Evolutionary conservation across 2,888 invertebrate genomes (phyloP).

Genomic region (Cataglyphis livida): DNA sequence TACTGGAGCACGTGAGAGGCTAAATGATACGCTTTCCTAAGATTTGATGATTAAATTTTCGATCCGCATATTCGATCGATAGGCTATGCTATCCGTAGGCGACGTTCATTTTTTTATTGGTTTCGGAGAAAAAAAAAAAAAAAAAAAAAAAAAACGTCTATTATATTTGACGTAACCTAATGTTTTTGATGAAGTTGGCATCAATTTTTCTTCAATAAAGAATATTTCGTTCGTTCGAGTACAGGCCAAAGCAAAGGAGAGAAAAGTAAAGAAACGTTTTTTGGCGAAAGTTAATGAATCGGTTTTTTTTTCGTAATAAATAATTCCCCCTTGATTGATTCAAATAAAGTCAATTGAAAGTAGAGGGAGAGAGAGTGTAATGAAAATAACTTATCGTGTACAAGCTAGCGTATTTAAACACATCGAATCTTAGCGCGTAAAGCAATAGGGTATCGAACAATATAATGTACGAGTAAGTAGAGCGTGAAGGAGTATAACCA

Average conservation of each 20-base stretch:
- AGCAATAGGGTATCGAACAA: conserved; percentile 40
- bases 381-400: neutral
- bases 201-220: neutral
- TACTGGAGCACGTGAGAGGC: neutral
- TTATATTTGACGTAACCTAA: neutral
- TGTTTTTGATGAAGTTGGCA: neutral
- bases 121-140: neutral
- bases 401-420: conserved; percentile 17
- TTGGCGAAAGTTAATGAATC: neutral
- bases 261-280: neutral
- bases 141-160: no score
- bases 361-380: neutral
- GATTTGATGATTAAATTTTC: neutral
- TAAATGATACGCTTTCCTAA: neutral
- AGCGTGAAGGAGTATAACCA: conserved; percentile 42
- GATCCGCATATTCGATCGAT: neutral
- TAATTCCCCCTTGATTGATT: neutral
- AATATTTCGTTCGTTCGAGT: neutral
- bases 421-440: conserved; percentile 25
- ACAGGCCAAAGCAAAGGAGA: neutral
- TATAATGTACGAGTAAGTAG: conserved; percentile 50
- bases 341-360: neutral
- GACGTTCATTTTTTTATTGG: neutral
- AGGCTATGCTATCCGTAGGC: neutral
- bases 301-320: neutral